Conservation (phyloP, 2,888 invertebrate genomes). For the Papilio demoleus region DNA sequence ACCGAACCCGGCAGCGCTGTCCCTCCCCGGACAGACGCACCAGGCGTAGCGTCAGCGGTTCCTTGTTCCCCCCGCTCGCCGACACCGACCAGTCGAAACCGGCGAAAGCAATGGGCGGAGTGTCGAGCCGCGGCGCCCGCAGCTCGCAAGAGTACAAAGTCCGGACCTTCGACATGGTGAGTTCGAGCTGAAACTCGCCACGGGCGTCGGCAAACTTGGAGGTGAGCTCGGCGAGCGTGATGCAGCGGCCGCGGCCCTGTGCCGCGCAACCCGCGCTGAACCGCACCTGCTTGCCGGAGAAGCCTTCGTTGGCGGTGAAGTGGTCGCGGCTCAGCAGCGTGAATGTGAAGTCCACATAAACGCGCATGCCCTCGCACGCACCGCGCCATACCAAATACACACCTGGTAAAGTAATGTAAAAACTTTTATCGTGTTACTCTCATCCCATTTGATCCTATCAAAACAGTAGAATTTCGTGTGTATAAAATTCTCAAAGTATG, state of each 20-base stretch:
- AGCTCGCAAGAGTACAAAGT: conserved; percentile 90
- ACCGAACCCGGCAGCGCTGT: conserved; percentile 89
- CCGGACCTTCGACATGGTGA: conserved; percentile 89
- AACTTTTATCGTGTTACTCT: not conserved
- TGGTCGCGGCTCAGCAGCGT: conserved; percentile 91
- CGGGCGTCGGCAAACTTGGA: conserved; percentile 90
- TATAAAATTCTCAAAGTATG: not conserved
- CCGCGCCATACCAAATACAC: conserved; percentile 91
- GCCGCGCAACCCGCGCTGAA: conserved; percentile 88
- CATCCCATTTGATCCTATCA: not conserved
- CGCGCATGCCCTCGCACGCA: conserved; percentile 88
- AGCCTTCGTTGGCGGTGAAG: conserved; percentile 91
- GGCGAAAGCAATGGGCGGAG: conserved; percentile 88
- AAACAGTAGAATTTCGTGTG: not conserved
- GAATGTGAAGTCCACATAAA: conserved; percentile 91
- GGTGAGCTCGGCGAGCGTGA: conserved; percentile 87
- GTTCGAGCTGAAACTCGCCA: conserved; percentile 91
- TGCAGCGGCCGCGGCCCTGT: conserved; percentile 89
- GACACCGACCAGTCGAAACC: conserved; percentile 92
- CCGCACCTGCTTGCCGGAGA: conserved; percentile 89
- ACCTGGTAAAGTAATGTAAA: conserved; percentile 77
- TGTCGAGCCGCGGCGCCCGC: conserved; percentile 82
- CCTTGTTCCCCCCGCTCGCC: conserved; percentile 85
- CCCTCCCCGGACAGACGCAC: conserved; percentile 91
- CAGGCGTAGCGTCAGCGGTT: conserved; percentile 82